phyloP scores from a whole-genome alignment of 1,140 invertebrate species.

The Oncopodura yosiiana region DNA sequence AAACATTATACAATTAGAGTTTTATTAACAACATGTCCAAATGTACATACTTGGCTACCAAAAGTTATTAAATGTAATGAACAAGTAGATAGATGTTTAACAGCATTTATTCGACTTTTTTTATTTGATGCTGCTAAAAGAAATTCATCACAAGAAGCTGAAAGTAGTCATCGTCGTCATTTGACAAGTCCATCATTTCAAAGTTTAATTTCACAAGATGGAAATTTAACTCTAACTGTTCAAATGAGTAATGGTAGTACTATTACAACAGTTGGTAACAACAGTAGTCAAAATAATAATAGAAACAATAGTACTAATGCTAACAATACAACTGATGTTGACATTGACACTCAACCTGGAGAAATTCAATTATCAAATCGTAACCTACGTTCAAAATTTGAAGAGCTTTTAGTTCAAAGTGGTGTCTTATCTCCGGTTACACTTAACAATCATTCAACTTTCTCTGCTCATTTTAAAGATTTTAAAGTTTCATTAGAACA shows the following conservation, averaged over 20 bases:
- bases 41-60: conserved; percentile 22
- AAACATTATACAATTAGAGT: conserved; percentile 19
- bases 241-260: too few relatives aligned
- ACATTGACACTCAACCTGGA: too few relatives aligned
- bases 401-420: conserved; percentile 16
- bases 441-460: conserved; percentile 21
- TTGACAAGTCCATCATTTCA: conserved; percentile 17
- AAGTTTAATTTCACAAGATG: conserved; percentile 19
- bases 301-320: background rate
- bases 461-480: conserved; percentile 28
- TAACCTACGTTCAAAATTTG: conserved; percentile 16
- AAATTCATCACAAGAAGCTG: background rate
- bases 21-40: conserved; percentile 11
- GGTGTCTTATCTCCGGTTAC: conserved; percentile 25
- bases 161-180: background rate
- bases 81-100: conserved; percentile 29
- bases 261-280: conserved; percentile 2
- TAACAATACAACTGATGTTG: background rate
- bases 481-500: conserved; percentile 28
- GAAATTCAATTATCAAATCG: conserved; percentile 16
- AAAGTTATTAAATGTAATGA: conserved; percentile 29
- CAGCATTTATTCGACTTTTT: conserved; percentile 29
- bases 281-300: background rate
- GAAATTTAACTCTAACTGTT: conserved; percentile 17
- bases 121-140: conserved; percentile 14